Conservation (phyloP, 2,888 invertebrate species). For the Sepioteuthis lessoniana region DNA sequence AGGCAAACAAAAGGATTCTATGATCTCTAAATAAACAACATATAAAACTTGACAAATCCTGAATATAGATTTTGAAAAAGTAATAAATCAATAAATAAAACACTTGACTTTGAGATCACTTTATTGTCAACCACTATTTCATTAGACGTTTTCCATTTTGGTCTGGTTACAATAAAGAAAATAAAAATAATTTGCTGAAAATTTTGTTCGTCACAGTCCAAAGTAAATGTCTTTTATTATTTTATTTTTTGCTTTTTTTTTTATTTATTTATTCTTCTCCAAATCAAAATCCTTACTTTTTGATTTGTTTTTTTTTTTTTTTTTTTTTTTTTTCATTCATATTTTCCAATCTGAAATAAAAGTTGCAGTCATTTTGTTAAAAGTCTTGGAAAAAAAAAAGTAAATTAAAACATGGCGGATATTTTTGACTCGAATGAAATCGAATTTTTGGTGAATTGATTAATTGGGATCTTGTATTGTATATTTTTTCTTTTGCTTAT, state of each 20-base stretch:
- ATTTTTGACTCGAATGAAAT: neutral
- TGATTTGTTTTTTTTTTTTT: neutral
- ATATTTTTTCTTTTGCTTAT: too few species aligned
- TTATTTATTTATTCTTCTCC: neutral
- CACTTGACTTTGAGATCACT: neutral
- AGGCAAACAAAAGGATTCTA: too few species aligned
- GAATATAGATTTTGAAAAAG: too few species aligned
- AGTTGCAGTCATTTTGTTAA: too few species aligned
- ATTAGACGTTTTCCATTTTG: neutral
- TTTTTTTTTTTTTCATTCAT: neutral
- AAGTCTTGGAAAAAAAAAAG: neutral
- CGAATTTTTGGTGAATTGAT: too few species aligned
- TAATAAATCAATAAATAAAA: too few species aligned
- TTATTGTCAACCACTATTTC: neutral
- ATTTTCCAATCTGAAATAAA: neutral
- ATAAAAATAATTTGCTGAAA: neutral
- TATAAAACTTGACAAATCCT: too few species aligned
- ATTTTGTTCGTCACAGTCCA: neutral
- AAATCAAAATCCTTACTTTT: neutral
- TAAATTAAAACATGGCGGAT: neutral
- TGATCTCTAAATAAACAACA: too few species aligned
- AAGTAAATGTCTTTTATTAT: neutral
- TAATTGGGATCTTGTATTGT: too few species aligned
- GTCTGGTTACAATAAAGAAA: constrained; percentile 33
- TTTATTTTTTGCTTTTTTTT: neutral